A percentile compares a stretch with the other conserved stretches of the same genome.
These are phyloP conservation scores for Drosophila neonasuta DNA, from an alignment of 2,888 invertebrate genomes.

Conservation along the genomic window DNA sequence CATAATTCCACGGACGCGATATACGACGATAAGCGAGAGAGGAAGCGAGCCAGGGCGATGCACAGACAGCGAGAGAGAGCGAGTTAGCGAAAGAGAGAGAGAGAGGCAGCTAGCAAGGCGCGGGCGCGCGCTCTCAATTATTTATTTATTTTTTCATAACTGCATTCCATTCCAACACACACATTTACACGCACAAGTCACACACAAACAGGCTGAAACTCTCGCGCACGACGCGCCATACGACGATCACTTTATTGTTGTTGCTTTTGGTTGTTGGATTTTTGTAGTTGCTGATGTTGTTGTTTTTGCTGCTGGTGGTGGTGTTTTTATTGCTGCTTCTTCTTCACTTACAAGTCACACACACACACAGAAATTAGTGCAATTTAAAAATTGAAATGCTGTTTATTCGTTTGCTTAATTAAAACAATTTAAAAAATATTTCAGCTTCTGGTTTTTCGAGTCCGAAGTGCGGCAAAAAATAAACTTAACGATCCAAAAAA, in stretches of 20 bases:
- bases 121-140: slow-evolving; percentile 73
- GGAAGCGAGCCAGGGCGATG: slow-evolving; percentile 15
- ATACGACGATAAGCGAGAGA: slow-evolving; percentile 33
- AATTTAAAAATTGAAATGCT: slow-evolving; percentile 52
- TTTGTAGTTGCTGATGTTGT: slow-evolving; percentile 44
- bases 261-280: slow-evolving; percentile 31
- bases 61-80: slow-evolving; percentile 17
- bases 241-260: slow-evolving; percentile 57
- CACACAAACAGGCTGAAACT: slow-evolving; percentile 38
- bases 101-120: slow-evolving; percentile 55
- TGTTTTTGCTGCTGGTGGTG: slow-evolving; percentile 39
- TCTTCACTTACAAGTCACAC: slow-evolving; percentile 48
- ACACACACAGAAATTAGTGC: slow-evolving; percentile 45
- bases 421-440: slow-evolving; percentile 64
- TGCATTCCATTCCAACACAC: slow-evolving; percentile 80
- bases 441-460: slow-evolving; percentile 32
- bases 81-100: slow-evolving; percentile 8
- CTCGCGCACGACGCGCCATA: slow-evolving; percentile 57
- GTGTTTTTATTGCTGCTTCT: slow-evolving; percentile 38
- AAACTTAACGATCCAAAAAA: slow-evolving; percentile 12
- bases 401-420: slow-evolving; percentile 54
- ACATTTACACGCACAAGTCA: slow-evolving; percentile 37
- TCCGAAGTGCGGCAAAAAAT: slow-evolving; percentile 14
- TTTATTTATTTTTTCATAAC: slow-evolving; percentile 78
- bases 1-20: slow-evolving; percentile 42